Percentiles rank a stretch among this genome's conserved stretches.
These are phyloP conservation scores for Agrypnia vestita DNA, from an alignment of 1,140 invertebrate genomes.

Conservation along the genomic window DNA sequence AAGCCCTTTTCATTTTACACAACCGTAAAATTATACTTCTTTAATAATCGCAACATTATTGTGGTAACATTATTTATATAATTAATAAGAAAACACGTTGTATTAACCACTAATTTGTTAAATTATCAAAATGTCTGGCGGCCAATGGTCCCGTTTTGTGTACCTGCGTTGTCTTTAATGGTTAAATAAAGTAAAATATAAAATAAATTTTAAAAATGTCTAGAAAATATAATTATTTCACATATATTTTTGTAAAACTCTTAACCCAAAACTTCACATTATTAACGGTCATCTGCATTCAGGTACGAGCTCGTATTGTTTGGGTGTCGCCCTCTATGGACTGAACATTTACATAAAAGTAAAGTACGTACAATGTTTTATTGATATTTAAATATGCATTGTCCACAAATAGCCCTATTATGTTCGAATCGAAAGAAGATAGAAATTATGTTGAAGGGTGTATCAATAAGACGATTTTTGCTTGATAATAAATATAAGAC, in stretches of 20 bases:
- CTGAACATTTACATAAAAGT: slow-evolving; percentile 25
- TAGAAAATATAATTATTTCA: background rate
- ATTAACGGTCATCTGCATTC: background rate
- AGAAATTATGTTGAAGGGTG: too few species aligned
- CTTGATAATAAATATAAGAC: too few species aligned
- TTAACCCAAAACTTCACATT: too few species aligned
- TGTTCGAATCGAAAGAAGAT: background rate
- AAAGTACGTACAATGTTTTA: slow-evolving; percentile 23
- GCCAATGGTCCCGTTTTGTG: too few species aligned
- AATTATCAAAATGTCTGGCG: too few species aligned
- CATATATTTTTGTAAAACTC: too few species aligned
- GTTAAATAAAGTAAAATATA: background rate
- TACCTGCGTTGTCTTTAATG: too few species aligned
- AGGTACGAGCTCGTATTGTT: slow-evolving; percentile 5
- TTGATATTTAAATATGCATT: slow-evolving; percentile 39
- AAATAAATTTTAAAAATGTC: background rate
- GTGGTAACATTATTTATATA: too few species aligned
- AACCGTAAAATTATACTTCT: slow-evolving; percentile 6
- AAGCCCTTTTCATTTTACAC: too few species aligned
- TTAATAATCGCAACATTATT: background rate
- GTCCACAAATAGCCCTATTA: slow-evolving; percentile 5
- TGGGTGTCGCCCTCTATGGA: slow-evolving; percentile 13
- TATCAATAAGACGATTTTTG: too few species aligned
- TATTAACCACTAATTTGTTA: too few species aligned
- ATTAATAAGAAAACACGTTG: too few species aligned